phyloP scores from a whole-genome alignment of 2,888 invertebrate species.

The Craniophora ligustri region DNA sequence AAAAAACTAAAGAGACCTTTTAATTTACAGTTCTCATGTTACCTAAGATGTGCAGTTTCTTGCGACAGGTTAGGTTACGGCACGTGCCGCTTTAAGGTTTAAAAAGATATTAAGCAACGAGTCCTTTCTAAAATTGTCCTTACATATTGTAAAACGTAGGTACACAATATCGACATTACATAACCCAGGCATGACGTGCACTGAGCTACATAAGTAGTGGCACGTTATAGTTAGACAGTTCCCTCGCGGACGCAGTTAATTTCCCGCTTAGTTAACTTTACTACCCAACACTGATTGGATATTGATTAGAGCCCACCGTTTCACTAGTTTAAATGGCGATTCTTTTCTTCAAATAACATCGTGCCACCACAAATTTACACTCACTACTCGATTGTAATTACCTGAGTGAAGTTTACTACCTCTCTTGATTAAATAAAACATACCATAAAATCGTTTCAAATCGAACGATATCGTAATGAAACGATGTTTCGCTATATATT shows the following conservation, averaged over 20 bases:
- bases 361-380: slow-evolving; percentile 84
- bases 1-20: no score
- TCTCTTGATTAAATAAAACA: slow-evolving; percentile 83
- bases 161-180: slow-evolving; percentile 15
- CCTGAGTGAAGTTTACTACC: slow-evolving; percentile 75
- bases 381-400: slow-evolving; percentile 84
- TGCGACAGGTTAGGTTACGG: no score
- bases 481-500: slow-evolving; percentile 35
- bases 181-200: slow-evolving; percentile 21
- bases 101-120: no score
- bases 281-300: slow-evolving; percentile 83
- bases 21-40: no score
- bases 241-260: slow-evolving; percentile 76
- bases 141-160: neutral
- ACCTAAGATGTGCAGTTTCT: no score
- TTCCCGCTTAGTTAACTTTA: slow-evolving; percentile 88
- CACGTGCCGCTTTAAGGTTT: no score
- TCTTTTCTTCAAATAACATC: slow-evolving; percentile 82
- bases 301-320: slow-evolving; percentile 86
- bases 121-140: no score
- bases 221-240: slow-evolving; percentile 57
- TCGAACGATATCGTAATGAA: slow-evolving; percentile 47
- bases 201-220: slow-evolving; percentile 27
- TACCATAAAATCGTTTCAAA: slow-evolving; percentile 72
- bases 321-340: slow-evolving; percentile 80